Evolutionary conservation across 2,888 invertebrate genomes (phyloP).

Genomic region (Nudaria mundana): DNA sequence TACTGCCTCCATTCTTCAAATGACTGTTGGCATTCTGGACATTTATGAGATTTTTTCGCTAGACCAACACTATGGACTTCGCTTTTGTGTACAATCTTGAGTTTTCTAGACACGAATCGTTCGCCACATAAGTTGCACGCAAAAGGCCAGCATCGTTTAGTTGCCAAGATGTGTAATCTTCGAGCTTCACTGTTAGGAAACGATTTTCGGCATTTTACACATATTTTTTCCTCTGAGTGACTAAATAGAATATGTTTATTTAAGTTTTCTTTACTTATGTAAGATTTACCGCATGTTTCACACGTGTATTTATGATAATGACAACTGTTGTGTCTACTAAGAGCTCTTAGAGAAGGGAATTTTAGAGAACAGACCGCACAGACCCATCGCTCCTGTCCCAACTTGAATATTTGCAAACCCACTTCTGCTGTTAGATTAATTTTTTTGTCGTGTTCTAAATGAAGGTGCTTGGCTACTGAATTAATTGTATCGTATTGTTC

Average conservation of each 20-base stretch:
- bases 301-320: conserved; percentile 54
- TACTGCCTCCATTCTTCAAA: conserved; percentile 37
- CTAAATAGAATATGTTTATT: conserved; percentile 30
- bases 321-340: conserved; percentile 46
- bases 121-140: conserved; percentile 44
- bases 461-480: conserved; percentile 42
- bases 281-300: conserved; percentile 51
- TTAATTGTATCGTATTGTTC: conserved; percentile 34
- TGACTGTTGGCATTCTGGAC: conserved; percentile 40
- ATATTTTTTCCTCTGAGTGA: conserved; percentile 32
- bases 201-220: conserved; percentile 40
- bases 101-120: conserved; percentile 40
- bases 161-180: conserved; percentile 39
- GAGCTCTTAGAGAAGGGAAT: conserved; percentile 39
- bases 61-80: conserved; percentile 40
- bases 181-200: conserved; percentile 35
- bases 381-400: conserved; percentile 42
- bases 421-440: conserved; percentile 36
- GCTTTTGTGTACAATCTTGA: conserved; percentile 37
- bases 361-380: conserved; percentile 46
- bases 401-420: conserved; percentile 47
- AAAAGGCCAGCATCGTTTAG: conserved; percentile 45
- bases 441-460: conserved; percentile 34
- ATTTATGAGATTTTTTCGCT: conserved; percentile 35
- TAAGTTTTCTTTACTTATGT: conserved; percentile 42